Evolutionary conservation across 37 sponge, comb jelly and placozoan genomes (phyloP).

Genomic region (Hormiphora californensis): DNA sequence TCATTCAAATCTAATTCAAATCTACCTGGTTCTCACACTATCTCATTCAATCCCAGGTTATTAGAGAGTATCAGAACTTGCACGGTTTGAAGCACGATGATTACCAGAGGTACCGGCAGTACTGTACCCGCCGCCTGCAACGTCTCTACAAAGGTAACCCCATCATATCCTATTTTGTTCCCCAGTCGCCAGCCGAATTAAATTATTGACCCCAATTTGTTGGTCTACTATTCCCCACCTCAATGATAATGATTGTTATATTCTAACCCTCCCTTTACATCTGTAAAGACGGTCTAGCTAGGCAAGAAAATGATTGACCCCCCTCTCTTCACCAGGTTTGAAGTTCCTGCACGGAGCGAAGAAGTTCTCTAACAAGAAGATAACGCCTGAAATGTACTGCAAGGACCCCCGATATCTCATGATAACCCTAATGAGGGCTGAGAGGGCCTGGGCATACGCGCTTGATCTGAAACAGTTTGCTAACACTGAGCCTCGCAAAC

Average conservation of each 20-base stretch:
- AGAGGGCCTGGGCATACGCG: conserved; percentile 90
- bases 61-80: conserved; percentile 83
- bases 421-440: conserved; percentile 80
- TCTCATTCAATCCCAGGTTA: too few species aligned
- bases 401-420: conserved; percentile 63
- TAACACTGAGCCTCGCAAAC: conserved; percentile 77
- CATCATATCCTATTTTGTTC: too few species aligned
- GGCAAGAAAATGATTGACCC: too few species aligned
- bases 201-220: too few species aligned
- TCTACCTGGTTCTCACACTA: too few species aligned
- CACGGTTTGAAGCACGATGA: conserved; percentile 93
- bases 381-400: neutral
- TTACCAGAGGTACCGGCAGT: conserved; percentile 89
- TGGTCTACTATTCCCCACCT: too few species aligned
- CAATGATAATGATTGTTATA: too few species aligned
- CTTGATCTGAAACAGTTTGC: conserved; percentile 88
- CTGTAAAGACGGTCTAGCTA: too few species aligned
- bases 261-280: too few species aligned
- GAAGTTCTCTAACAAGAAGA: conserved; percentile 40
- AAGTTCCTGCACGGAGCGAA: conserved; percentile 32
- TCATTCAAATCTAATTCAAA: too few species aligned
- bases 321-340: neutral
- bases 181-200: too few species aligned
- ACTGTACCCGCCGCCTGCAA: conserved; percentile 74
- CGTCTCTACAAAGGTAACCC: conserved; percentile 55